Conservation (phyloP, 2,888 invertebrate genomes). For the Ectropis crepuscularia region DNA sequence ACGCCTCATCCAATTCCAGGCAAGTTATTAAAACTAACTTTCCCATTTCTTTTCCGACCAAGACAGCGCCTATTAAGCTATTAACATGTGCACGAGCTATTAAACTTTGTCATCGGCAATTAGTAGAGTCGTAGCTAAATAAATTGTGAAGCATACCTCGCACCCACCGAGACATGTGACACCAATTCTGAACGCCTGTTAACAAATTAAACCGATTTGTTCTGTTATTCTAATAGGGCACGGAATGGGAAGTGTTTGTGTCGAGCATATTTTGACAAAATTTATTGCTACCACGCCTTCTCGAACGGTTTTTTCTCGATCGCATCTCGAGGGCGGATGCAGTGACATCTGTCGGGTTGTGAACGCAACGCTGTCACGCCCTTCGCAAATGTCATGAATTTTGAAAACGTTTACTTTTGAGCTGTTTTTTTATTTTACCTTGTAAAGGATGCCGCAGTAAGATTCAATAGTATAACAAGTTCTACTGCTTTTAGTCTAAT, state of each 20-base stretch:
- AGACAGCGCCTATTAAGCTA: slow-evolving; percentile 44
- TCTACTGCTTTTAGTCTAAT: too few species aligned
- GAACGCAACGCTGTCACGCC: slow-evolving; percentile 71
- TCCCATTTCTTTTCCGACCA: slow-evolving; percentile 26
- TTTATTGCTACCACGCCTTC: slow-evolving; percentile 84
- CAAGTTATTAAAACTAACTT: slow-evolving; percentile 21
- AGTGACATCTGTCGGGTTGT: slow-evolving; percentile 76
- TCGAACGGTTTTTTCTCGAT: slow-evolving; percentile 65
- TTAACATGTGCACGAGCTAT: slow-evolving; percentile 79
- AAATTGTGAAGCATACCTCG: slow-evolving; percentile 68
- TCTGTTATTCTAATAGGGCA: slow-evolving; percentile 83
- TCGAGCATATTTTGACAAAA: slow-evolving; percentile 83
- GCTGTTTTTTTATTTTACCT: slow-evolving; percentile 37
- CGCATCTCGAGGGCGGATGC: slow-evolving; percentile 69
- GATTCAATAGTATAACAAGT: too few species aligned
- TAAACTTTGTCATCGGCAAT: slow-evolving; percentile 82
- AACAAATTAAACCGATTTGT: slow-evolving; percentile 83
- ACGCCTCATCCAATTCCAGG: not conserved
- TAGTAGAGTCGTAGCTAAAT: slow-evolving; percentile 77
- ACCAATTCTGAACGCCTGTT: slow-evolving; percentile 80
- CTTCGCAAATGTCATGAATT: slow-evolving; percentile 56
- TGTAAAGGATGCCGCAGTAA: too few species aligned
- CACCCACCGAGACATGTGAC: slow-evolving; percentile 73
- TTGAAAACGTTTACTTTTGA: slow-evolving; percentile 52
- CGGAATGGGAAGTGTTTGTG: slow-evolving; percentile 80